Evolutionary conservation across 53 echinoderm and acorn worm species (phyloP).

Genomic region (Astropecten irregularis): DNA sequence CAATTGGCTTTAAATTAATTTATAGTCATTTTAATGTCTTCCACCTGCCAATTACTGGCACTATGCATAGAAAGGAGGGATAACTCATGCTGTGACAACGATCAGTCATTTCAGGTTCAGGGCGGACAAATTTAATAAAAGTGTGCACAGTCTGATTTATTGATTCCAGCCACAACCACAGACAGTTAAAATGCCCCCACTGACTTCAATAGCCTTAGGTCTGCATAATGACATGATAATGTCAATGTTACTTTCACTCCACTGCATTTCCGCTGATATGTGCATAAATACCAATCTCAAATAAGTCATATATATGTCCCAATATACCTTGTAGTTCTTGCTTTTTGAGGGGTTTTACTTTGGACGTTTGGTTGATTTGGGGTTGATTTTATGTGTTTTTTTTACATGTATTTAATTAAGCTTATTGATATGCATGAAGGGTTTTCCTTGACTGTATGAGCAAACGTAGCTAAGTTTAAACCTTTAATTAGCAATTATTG

Average conservation of each 20-base stretch:
- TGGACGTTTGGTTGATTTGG: no score
- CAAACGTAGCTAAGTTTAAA: no score
- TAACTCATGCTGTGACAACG: slow-evolving; percentile 50
- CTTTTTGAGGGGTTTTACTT: no score
- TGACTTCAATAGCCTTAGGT: slow-evolving; percentile 43
- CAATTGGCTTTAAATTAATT: slow-evolving; percentile 47
- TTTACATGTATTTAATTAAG: no score
- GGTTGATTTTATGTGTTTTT: no score
- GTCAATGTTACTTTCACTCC: slow-evolving; percentile 10
- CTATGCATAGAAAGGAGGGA: slow-evolving; percentile 7
- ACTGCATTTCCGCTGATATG: neutral
- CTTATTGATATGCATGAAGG: no score
- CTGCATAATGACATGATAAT: slow-evolving; percentile 42
- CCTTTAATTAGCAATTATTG: no score
- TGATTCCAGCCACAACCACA: slow-evolving; percentile 17
- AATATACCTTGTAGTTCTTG: no score
- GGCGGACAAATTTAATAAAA: slow-evolving; percentile 57
- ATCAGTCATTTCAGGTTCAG: slow-evolving; percentile 48
- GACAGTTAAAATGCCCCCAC: slow-evolving; percentile 32
- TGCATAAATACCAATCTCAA: neutral
- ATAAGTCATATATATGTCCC: no score
- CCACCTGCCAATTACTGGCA: slow-evolving; percentile 44
- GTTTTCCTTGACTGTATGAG: no score
- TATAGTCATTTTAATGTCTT: slow-evolving; percentile 54
- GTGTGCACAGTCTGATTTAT: slow-evolving; percentile 46